Conservation (phyloP, 2,113 vertebrate species). For the Aepyceros melampus region DNA sequence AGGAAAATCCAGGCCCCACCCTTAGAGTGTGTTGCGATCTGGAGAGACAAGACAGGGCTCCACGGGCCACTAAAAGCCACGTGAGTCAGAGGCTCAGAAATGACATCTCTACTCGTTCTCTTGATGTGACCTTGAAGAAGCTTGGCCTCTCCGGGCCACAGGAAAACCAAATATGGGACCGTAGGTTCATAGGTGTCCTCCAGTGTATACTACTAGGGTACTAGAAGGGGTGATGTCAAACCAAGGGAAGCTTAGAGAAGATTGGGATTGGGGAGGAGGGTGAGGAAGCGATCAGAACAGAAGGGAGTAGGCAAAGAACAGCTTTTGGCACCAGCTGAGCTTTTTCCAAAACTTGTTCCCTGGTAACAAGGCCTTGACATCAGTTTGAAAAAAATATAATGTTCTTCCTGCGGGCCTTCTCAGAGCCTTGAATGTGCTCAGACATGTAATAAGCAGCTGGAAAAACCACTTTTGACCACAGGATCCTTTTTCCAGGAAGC, state of each 20-base stretch:
- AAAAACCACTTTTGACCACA: constrained; percentile 25
- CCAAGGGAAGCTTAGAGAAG: not conserved
- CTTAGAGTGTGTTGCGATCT: not conserved
- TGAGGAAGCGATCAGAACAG: not conserved
- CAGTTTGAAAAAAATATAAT: not conserved
- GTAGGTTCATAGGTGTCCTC: not conserved
- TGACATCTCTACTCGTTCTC: constrained; percentile 26
- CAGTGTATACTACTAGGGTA: not conserved
- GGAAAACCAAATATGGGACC: not conserved
- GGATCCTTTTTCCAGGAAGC: constrained; percentile 24
- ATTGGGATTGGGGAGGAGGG: rapidly evolving
- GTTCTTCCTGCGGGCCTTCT: not conserved
- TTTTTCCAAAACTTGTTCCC: not conserved
- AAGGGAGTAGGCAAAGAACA: not conserved
- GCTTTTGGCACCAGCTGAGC: not conserved
- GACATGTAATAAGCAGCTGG: not conserved
- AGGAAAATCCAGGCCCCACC: constrained; percentile 11
- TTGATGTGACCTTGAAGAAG: not conserved
- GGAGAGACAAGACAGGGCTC: not conserved
- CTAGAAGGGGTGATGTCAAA: not conserved
- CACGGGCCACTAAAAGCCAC: not conserved
- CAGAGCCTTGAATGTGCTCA: not conserved
- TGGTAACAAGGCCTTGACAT: not conserved
- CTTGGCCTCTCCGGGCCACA: not conserved
- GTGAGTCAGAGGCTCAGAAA: constrained; percentile 54